Evolutionary conservation across 2,113 vertebrate genomes (phyloP).

Genomic region (Leptosomus discolor): DNA sequence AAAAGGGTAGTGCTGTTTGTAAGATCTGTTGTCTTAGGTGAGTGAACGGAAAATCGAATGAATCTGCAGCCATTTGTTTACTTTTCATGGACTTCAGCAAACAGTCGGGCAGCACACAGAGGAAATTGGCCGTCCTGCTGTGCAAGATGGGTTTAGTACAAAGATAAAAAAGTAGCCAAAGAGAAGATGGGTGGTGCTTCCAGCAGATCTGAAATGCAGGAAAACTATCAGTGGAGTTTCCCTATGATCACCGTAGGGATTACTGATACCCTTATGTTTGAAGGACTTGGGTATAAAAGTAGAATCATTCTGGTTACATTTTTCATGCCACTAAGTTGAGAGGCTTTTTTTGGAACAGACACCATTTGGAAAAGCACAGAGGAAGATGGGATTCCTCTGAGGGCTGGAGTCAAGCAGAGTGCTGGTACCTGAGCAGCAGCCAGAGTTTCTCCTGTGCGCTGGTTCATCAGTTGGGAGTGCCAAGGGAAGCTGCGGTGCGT

Average conservation of each 20-base stretch:
- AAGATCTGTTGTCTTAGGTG: background rate
- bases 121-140: background rate
- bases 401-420: background rate
- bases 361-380: background rate
- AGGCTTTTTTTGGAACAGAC: background rate
- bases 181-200: background rate
- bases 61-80: background rate
- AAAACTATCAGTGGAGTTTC: background rate
- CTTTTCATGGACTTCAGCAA: background rate
- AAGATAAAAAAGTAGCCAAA: background rate
- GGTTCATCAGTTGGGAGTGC: background rate
- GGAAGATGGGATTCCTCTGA: background rate
- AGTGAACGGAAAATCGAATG: background rate
- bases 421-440: background rate
- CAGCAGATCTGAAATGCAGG: background rate
- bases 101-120: accelerated
- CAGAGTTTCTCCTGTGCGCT: background rate
- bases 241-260: background rate
- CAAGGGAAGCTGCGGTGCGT: background rate
- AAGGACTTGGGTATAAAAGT: background rate
- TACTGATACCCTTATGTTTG: background rate
- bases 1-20: background rate
- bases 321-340: background rate
- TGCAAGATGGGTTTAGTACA: background rate
- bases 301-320: background rate